A percentile compares a stretch with the other conserved stretches of the same genome.
These are phyloP conservation scores for Grammomys surdaster DNA, from an alignment of 2,113 vertebrate species.

Conservation along the genomic window DNA sequence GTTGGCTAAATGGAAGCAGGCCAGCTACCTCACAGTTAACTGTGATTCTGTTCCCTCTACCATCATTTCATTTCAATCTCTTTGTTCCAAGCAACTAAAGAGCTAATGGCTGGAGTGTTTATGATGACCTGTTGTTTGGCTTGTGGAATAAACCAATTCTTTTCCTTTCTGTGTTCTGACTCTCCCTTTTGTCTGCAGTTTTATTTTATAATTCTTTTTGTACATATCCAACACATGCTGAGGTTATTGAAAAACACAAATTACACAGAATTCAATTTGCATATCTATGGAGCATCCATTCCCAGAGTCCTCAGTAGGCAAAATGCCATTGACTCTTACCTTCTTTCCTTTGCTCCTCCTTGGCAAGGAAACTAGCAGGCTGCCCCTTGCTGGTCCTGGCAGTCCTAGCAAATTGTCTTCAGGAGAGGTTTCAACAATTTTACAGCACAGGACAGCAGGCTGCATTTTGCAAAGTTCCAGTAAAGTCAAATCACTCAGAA, in stretches of 20 bases:
- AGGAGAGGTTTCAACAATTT: not conserved
- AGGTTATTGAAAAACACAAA: constrained; percentile 84
- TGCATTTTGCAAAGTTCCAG: not conserved
- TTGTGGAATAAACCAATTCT: constrained; percentile 77
- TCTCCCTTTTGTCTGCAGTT: constrained; percentile 80
- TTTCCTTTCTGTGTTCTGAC: constrained; percentile 79
- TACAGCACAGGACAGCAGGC: not conserved
- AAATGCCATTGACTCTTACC: constrained; percentile 78
- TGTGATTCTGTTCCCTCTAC: not conserved
- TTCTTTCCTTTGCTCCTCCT: constrained; percentile 65
- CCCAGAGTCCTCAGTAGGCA: constrained; percentile 80
- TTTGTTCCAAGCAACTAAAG: constrained; percentile 80
- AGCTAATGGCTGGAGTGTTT: constrained; percentile 81
- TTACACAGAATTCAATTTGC: constrained; percentile 82
- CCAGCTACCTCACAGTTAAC: constrained; percentile 80
- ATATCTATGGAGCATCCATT: constrained; percentile 83
- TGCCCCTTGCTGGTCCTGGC: constrained; percentile 51
- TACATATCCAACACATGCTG: constrained; percentile 84
- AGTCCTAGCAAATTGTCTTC: constrained; percentile 46
- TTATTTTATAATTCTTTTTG: constrained; percentile 83
- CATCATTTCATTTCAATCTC: constrained; percentile 70
- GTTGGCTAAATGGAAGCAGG: constrained; percentile 76
- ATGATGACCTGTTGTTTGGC: constrained; percentile 82
- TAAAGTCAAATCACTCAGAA: not conserved
- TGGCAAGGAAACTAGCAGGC: constrained; percentile 57